Evolutionary conservation across 2,797 vertebrate genomes (phyloP).

Genomic region (Pyrocephalus nanus): DNA sequence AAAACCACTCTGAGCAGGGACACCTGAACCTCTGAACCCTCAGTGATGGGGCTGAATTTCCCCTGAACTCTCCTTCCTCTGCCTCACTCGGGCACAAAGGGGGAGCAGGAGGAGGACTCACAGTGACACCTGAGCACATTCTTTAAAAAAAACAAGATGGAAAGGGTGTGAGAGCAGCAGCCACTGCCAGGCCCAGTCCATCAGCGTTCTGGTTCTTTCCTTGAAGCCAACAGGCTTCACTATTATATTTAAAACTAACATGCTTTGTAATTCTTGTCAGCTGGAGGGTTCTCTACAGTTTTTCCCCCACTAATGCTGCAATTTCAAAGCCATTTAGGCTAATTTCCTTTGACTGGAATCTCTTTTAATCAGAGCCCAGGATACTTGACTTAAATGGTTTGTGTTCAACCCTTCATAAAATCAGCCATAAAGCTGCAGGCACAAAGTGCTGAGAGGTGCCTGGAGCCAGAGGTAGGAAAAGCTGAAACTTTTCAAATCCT

Average conservation of each 20-base stretch:
- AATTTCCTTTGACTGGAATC: conserved; percentile 74
- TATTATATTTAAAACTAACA: conserved; percentile 60
- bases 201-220: conserved; percentile 32
- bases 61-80: not conserved
- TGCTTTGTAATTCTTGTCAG: conserved; percentile 69
- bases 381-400: conserved; percentile 74
- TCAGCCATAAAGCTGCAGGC: conserved; percentile 44
- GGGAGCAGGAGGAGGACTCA: not conserved
- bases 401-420: conserved; percentile 71
- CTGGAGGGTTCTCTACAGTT: conserved; percentile 61
- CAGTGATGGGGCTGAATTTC: no score
- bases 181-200: not conserved
- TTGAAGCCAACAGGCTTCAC: conserved; percentile 30
- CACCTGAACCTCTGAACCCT: not conserved
- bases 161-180: not conserved
- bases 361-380: conserved; percentile 76
- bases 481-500: conserved; percentile 11
- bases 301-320: conserved; percentile 63
- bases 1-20: not conserved
- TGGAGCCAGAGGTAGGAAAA: not conserved
- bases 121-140: not conserved
- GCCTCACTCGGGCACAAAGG: not conserved
- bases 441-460: not conserved
- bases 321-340: conserved; percentile 78
- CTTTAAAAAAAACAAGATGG: not conserved